A percentile compares a stretch with the other conserved stretches of the same genome.
Evolutionary conservation across 1,140 invertebrate species (phyloP).

Genomic region (Trichomalopsis sarcophagae): DNA sequence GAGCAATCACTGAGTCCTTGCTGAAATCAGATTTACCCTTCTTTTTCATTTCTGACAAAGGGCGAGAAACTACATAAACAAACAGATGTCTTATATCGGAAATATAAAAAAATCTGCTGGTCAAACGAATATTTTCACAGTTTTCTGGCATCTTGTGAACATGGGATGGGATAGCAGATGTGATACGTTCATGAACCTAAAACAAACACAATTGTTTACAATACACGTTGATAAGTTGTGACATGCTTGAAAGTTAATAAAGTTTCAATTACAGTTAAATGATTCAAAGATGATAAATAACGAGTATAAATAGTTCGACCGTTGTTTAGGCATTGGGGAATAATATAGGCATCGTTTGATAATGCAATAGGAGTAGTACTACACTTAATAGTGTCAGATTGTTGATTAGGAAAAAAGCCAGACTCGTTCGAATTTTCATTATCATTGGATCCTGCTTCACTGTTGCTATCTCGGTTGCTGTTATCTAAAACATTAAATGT

Average conservation of each 20-base stretch:
- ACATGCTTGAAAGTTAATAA: slow-evolving; percentile 3
- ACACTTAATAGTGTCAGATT: slow-evolving; percentile 41
- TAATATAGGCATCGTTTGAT: slow-evolving; percentile 71
- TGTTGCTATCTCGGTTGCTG: slow-evolving; percentile 58
- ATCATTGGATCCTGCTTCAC: slow-evolving; percentile 33
- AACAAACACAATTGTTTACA: slow-evolving; percentile 53
- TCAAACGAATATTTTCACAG: slow-evolving; percentile 77
- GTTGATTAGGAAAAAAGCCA: slow-evolving; percentile 53
- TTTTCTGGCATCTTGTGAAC: slow-evolving; percentile 81
- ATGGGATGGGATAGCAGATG: slow-evolving; percentile 80
- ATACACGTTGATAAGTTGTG: background rate
- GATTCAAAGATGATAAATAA: slow-evolving; percentile 73
- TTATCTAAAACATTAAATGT: slow-evolving; percentile 60
- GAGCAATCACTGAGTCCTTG: slow-evolving; percentile 73
- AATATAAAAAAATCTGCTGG: slow-evolving; percentile 80
- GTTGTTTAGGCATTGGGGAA: slow-evolving; percentile 73
- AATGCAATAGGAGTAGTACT: slow-evolving; percentile 61
- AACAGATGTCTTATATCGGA: slow-evolving; percentile 73
- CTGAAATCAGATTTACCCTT: slow-evolving; percentile 78
- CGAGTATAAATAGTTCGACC: slow-evolving; percentile 74
- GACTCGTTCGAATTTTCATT: slow-evolving; percentile 52
- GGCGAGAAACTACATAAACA: slow-evolving; percentile 78
- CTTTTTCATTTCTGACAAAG: slow-evolving; percentile 77
- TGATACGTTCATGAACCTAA: slow-evolving; percentile 79
- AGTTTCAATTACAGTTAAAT: slow-evolving; percentile 71